Conservation (phyloP, 2,888 invertebrate genomes). For the Merodon equestris region DNA sequence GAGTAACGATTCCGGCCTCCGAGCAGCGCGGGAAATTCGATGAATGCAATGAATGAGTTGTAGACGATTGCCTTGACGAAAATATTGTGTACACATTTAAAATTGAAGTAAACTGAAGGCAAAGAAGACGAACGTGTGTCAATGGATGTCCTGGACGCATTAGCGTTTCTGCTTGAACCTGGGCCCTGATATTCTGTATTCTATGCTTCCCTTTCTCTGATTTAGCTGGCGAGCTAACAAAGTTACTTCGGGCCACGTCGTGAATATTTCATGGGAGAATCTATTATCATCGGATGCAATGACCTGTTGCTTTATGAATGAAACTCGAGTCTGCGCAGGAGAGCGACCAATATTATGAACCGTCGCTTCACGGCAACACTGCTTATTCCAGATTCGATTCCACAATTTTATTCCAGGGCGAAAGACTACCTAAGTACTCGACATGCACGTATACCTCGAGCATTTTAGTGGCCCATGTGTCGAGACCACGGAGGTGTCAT, state of each 20-base stretch:
- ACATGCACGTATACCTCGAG: neutral
- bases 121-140: too few relatives aligned
- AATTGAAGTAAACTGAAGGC: too few relatives aligned
- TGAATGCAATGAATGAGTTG: neutral
- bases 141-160: too few relatives aligned
- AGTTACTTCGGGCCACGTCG: too few relatives aligned
- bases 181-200: too few relatives aligned
- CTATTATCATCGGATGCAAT: neutral
- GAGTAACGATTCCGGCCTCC: slow-evolving; percentile 72
- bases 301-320: slow-evolving; percentile 46
- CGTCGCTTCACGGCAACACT: slow-evolving; percentile 16
- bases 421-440: too few relatives aligned
- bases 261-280: too few relatives aligned
- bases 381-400: neutral
- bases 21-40: slow-evolving; percentile 75
- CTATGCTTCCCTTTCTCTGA: too few relatives aligned
- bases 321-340: slow-evolving; percentile 32
- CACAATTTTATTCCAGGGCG: slow-evolving; percentile 16
- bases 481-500: neutral
- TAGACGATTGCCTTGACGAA: slow-evolving; percentile 9
- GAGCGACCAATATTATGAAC: neutral
- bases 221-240: too few relatives aligned
- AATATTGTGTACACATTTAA: neutral
- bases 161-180: too few relatives aligned
- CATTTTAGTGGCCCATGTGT: neutral